Percentiles rank a stretch among this genome's conserved stretches.
phyloP scores from a whole-genome alignment of 2,888 invertebrate genomes.

The Agonopterix arenella region DNA sequence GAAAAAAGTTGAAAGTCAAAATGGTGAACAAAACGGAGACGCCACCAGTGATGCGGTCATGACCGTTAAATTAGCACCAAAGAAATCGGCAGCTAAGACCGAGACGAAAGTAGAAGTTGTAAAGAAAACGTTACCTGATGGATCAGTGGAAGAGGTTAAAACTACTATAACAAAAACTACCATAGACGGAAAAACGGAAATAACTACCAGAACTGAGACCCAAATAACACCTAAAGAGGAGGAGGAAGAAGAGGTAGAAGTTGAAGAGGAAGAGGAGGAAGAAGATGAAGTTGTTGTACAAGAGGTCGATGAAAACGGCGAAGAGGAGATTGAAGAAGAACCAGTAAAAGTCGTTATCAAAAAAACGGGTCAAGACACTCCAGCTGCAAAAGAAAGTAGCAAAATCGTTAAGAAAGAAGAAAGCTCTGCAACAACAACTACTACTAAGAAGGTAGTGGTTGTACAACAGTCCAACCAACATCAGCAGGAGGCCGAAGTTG shows the following conservation, averaged over 20 bases:
- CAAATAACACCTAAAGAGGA: conserved; percentile 54
- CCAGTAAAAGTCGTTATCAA: conserved; percentile 16
- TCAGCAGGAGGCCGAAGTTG: conserved; percentile 13
- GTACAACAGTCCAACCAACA: conserved; percentile 26
- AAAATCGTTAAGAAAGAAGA: conserved; percentile 49
- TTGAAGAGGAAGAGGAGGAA: conserved; percentile 39
- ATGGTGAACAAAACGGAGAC: conserved; percentile 55
- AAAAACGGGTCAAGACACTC: conserved; percentile 18
- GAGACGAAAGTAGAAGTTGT: conserved; percentile 64
- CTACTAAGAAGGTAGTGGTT: conserved; percentile 48
- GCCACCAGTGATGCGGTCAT: conserved; percentile 46
- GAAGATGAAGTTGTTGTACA: conserved; percentile 23
- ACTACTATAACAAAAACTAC: conserved; percentile 65
- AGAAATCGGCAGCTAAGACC: conserved; percentile 58
- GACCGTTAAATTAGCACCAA: conserved; percentile 54
- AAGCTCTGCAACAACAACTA: conserved; percentile 45
- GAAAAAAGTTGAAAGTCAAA: conserved; percentile 41
- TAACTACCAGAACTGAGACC: conserved; percentile 61
- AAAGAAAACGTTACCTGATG: conserved; percentile 57
- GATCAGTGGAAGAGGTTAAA: conserved; percentile 57
- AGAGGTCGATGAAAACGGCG: conserved; percentile 18
- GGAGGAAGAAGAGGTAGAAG: conserved; percentile 40
- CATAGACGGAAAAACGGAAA: conserved; percentile 61
- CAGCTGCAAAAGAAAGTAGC: conserved; percentile 27
- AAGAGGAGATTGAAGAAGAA: conserved; percentile 16